Conservation (phyloP, 2,888 invertebrate species). For the Fissipunctia ypsillon region DNA sequence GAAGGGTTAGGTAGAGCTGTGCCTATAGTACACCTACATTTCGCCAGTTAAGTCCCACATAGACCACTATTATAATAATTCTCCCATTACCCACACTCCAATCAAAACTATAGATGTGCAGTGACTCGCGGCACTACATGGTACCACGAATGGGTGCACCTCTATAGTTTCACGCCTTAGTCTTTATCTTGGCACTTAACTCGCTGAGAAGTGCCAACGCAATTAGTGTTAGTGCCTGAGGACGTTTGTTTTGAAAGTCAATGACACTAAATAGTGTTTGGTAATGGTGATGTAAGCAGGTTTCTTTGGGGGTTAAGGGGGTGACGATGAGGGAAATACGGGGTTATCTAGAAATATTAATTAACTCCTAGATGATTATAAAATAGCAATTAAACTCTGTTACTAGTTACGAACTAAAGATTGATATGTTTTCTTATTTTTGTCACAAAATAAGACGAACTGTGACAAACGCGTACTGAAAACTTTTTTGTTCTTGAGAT, state of each 20-base stretch:
- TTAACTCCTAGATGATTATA: too few species aligned
- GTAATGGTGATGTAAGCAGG: slow-evolving; percentile 14
- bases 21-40: too few species aligned
- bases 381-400: too few species aligned
- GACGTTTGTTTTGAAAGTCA: slow-evolving; percentile 45
- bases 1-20: too few species aligned
- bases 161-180: slow-evolving; percentile 43
- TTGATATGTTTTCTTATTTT: too few species aligned
- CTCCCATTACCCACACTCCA: slow-evolving; percentile 19
- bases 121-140: slow-evolving; percentile 13
- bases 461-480: too few species aligned
- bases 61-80: neutral
- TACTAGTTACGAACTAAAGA: too few species aligned
- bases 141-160: slow-evolving; percentile 36
- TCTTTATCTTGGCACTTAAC: slow-evolving; percentile 50
- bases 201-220: slow-evolving; percentile 43
- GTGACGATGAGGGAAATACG: too few species aligned
- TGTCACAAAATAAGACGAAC: too few species aligned
- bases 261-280: slow-evolving; percentile 31
- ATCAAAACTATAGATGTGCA: slow-evolving; percentile 27
- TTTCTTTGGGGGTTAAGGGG: neutral
- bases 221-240: slow-evolving; percentile 43
- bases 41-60: too few species aligned
- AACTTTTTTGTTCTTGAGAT: too few species aligned
- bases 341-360: too few species aligned